Base-by-base conservation (phyloP, 2,888 invertebrate genomes). In the Pegoplata infirma region DNA sequence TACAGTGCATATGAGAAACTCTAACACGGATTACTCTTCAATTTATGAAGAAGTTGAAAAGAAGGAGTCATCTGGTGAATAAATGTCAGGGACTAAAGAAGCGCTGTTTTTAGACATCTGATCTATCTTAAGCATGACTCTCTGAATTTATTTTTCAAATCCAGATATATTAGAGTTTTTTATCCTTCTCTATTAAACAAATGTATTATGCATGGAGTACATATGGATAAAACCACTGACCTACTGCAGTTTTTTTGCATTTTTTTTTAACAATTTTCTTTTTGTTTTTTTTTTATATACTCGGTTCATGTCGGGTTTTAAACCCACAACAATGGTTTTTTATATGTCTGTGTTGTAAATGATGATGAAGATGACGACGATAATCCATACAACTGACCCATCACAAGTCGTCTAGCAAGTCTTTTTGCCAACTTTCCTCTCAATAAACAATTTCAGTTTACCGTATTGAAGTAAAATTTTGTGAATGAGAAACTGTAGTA, bases 361-460 rank as follows among this genome's bases (percentile, higher is more conserved):
- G 44, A 73, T 44, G 63, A 47, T 23, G 25, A n/a, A n/a, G n/a
- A n/a, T n/a, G n/a, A n/a, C n/a, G n/a, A n/a, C n/a, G n/a, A n/a
- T n/a, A n/a, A 51, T 51, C 25, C 28, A 21, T 3, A n/a, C 21
- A 28, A 56, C n/a, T 68, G 46, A 12, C 0, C n/a, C 36, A 2
- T n/a, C n/a, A n/a, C n/a, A n/a, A 40, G 36, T 51, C 46, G 59
- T 44, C 59, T 51, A 17, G 44, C 25, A 61, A 44, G 28, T 51
- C n/a, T 44, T 61, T 16, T 23, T 51, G 53, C 53, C 61, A 53
- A 53, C 2, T 40, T n/a, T n/a, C n/a, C n/a, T 51, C 23, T 56
- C 53, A 59, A 59, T 51, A 66, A 59, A 14, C 44, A 59, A 59
- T 58, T 64, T 19, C 8, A 40, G 32, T 32, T 46, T 19, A 17